Percentiles rank a stretch among this genome's conserved stretches.
Conservation (phyloP, 2,113 vertebrate species). For the Uropsilus gracilis region DNA sequence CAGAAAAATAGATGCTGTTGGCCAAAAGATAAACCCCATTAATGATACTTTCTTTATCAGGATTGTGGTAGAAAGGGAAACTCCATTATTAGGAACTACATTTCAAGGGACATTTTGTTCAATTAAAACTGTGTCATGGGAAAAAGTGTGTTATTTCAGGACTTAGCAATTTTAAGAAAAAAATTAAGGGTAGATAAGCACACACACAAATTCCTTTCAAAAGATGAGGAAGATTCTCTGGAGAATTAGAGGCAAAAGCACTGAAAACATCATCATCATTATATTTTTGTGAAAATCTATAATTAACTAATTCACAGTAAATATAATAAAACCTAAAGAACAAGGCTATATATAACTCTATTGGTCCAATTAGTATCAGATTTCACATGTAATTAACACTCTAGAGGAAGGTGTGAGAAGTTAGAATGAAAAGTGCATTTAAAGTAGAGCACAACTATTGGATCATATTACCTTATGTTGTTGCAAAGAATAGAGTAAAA, state of each 20-base stretch:
- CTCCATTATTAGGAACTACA: neutral
- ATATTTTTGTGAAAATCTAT: constrained; percentile 37
- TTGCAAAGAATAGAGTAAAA: neutral
- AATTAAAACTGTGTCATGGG: neutral
- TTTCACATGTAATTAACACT: constrained; percentile 51
- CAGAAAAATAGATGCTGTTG: neutral
- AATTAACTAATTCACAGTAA: constrained; percentile 60
- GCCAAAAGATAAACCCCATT: neutral
- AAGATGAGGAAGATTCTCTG: neutral
- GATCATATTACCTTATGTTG: neutral
- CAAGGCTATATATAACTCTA: constrained; percentile 7
- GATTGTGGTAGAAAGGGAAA: neutral
- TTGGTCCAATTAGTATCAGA: constrained; percentile 45
- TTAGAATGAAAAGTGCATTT: neutral
- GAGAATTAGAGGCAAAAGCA: neutral
- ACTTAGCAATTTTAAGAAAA: neutral
- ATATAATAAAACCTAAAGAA: constrained; percentile 54
- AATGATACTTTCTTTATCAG: neutral
- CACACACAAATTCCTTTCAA: neutral
- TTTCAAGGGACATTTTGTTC: neutral
- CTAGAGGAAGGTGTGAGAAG: neutral
- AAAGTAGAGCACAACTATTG: neutral
- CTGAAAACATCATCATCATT: constrained; percentile 4
- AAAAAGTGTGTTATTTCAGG: neutral
- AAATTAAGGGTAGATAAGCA: neutral